These are phyloP conservation scores for Oxyscelio sp. DNA, from an alignment of 2,888 invertebrate genomes.

Conservation along the genomic window DNA sequence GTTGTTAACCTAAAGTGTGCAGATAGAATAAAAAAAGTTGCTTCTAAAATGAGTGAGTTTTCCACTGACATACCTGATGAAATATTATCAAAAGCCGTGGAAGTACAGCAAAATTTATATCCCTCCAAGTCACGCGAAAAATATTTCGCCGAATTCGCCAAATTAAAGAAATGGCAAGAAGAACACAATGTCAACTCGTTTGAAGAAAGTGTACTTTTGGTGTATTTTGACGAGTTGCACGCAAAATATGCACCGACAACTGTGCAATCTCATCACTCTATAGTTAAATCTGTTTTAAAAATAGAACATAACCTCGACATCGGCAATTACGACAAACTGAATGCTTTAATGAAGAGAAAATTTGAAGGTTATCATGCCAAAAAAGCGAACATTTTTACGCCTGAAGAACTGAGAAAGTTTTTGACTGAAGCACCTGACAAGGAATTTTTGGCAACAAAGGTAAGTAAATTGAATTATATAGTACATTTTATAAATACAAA, in stretches of 20 bases:
- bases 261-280: slow-evolving; percentile 56
- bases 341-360: slow-evolving; percentile 1
- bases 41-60: too few relatives aligned
- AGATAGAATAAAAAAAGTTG: too few relatives aligned
- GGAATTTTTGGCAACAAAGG: slow-evolving; percentile 1
- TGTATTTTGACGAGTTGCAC: slow-evolving; percentile 51
- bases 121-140: slow-evolving; percentile 33
- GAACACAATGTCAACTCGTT: slow-evolving; percentile 24
- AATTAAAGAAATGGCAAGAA: slow-evolving; percentile 50
- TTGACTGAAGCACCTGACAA: neutral
- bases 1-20: too few relatives aligned
- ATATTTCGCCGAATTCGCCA: slow-evolving; percentile 33
- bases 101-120: slow-evolving; percentile 4
- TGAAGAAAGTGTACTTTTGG: slow-evolving; percentile 38
- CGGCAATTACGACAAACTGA: neutral
- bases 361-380: neutral
- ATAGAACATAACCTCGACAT: slow-evolving; percentile 9
- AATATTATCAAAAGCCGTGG: neutral
- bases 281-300: slow-evolving; percentile 41
- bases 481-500: neutral
- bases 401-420: neutral
- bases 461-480: too few relatives aligned
- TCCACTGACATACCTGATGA: too few relatives aligned
- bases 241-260: slow-evolving; percentile 50
- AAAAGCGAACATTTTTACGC: slow-evolving; percentile 11